Conservation (phyloP, 2,113 vertebrate genomes). For the Larimichthys polyactis region DNA sequence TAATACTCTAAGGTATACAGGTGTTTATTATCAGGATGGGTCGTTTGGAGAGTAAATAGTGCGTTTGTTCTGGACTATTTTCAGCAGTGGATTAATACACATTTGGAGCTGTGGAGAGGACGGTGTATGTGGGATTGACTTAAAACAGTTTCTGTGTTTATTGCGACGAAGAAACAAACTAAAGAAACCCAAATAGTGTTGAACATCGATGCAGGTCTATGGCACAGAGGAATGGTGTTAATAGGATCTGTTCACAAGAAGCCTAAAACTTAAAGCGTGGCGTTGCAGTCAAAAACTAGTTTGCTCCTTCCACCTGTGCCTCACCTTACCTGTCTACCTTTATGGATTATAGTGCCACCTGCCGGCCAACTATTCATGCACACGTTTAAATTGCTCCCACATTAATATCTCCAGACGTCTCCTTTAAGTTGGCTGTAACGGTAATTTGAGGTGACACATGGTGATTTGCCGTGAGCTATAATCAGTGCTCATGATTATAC, state of each 20-base stretch:
- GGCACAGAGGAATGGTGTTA: neutral
- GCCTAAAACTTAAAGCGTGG: neutral
- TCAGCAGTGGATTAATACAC: neutral
- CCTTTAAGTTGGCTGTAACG: neutral
- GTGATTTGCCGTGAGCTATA: neutral
- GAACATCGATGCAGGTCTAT: neutral
- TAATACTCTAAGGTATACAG: neutral
- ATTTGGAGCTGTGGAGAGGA: neutral
- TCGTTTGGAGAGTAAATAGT: neutral
- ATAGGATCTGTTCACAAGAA: too few relatives aligned
- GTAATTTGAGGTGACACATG: neutral
- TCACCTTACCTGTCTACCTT: too few relatives aligned
- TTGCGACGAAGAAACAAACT: neutral
- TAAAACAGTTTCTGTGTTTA: neutral
- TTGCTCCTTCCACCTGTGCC: too few relatives aligned
- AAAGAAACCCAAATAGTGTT: too few relatives aligned
- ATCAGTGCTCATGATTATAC: constrained; percentile 17
- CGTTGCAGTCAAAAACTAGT: too few relatives aligned
- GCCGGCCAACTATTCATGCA: too few relatives aligned
- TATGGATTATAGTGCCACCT: too few relatives aligned
- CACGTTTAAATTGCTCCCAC: too few relatives aligned
- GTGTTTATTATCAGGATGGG: too few relatives aligned
- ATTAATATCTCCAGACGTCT: neutral
- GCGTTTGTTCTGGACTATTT: neutral
- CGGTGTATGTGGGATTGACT: neutral